A percentile compares a stretch with the other conserved stretches of the same genome.
These are phyloP conservation scores for Terrapene triunguis DNA, from an alignment of 2,113 vertebrate genomes.

Conservation along the genomic window DNA sequence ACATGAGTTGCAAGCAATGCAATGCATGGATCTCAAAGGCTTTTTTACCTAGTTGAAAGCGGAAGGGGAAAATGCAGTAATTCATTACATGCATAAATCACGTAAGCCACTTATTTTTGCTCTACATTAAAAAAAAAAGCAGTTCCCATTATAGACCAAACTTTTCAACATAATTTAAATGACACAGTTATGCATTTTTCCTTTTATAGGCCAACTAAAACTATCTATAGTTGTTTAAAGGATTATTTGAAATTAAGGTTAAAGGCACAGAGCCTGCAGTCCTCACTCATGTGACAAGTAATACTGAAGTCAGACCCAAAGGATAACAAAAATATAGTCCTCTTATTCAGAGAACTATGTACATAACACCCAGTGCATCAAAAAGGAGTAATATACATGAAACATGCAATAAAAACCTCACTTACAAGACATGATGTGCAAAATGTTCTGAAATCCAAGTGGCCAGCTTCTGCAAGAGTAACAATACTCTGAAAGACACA, in stretches of 20 bases:
- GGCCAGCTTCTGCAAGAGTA: slow-evolving; percentile 91
- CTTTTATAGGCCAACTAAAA: neutral
- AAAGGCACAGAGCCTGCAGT: neutral
- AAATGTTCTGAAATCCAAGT: slow-evolving; percentile 92
- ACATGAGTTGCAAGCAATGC: slow-evolving; percentile 88
- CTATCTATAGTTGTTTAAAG: neutral
- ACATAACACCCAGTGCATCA: neutral
- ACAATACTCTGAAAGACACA: slow-evolving; percentile 87
- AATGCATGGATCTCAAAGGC: slow-evolving; percentile 90
- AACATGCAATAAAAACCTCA: slow-evolving; percentile 25
- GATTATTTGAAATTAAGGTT: neutral
- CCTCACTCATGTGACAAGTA: neutral
- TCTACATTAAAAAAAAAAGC: neutral
- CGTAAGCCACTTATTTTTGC: neutral
- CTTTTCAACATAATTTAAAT: neutral
- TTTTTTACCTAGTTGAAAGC: slow-evolving; percentile 86
- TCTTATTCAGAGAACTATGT: neutral
- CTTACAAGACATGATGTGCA: slow-evolving; percentile 96
- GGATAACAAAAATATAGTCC: accelerated
- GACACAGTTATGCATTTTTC: neutral
- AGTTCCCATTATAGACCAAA: neutral
- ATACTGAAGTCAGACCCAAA: neutral
- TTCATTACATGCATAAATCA: neutral
- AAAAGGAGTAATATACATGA: neutral
- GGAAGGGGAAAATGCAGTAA: neutral